Evolutionary conservation across 2,797 vertebrate genomes (phyloP), one percentile per base, ranked within the genome.

Genomic region (Huso huso): DNA sequence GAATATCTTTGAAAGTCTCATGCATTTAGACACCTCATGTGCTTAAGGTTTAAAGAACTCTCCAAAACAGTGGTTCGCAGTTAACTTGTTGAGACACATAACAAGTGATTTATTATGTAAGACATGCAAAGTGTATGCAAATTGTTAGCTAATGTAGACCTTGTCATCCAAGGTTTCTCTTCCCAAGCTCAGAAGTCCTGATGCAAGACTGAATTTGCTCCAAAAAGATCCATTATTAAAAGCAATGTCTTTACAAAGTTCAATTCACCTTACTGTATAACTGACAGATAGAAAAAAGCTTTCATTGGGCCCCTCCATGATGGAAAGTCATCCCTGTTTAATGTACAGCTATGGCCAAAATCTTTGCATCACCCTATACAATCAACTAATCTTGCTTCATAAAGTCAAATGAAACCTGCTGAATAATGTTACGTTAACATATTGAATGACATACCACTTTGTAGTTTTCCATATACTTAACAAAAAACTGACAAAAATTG

Each of bases 81-180:
- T 66, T 64, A 70, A 63, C 72, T 60, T 61, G 69, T 55, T 63
- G 51, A 12, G 23, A 61, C 57, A 74, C 66, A 67, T 66, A 68
- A 71, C 63, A 8, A 58, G 51, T 7, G 18, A 49, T 70, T 18
- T n/a, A 23, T 68, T 62, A 79, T 50, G 75, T 73, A 79, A 81
- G 79, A 68, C 48, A 79, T 78, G 74, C 77, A 81, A 81, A 79
- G 68, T 72, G n/a, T 78, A 77, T 81, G 72, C 76, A 81, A 81
- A 81, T 76, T 4, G 37, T 37, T 37, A 60, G 70, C 12, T 23
- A 49, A 10, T 65, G 65, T 37, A 70, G 70, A 78, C 68, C 68
- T 67, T 77, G 75, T 67, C 74, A 66, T 73, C 69, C 62, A 51
- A 67, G 69, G 65, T 73, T 68, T 67, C 64, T 69, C 69, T 76